Evolutionary conservation across 2,113 vertebrate genomes (phyloP), one percentile per base, ranked within the genome.

Genomic region (Lasiurus borealis): DNA sequence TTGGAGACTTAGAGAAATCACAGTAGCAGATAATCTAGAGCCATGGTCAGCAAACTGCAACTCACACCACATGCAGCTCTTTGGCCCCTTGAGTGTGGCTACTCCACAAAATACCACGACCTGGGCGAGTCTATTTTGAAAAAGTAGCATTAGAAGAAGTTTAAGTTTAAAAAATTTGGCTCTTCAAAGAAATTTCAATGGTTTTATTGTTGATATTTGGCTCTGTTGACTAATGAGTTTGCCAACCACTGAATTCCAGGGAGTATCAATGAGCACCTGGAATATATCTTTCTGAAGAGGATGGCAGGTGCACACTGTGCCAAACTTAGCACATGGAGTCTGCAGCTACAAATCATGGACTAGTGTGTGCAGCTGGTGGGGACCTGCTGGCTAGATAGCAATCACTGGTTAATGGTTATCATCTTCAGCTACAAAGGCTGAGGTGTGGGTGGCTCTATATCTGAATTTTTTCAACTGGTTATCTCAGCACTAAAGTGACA

Each of bases 391-490:
- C 85, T 68, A 48, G 18, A 57, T 0, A 46, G 66, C 85, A 93
- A 62, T 25, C 68, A 73, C 52, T 76, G 68, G 62, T 71, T 90
- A 78, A 83, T 27, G 62, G 46, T 64, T 86, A 57, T 78, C 95
- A 95, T 40, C 84, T 76, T 86, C n/a, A 73, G 64, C 81, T 91
- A 89, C 46, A 93, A 85, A 89, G 54, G 71, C 34, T 82, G 91
- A 93, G 71, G 75, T 75, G 34, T 78, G 62, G 59, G 34, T 78
- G 62, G 59, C 80, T 96, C 77, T 85, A 12, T 48, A 34, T 11
- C 62, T 81, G 71, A 31, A 52, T 91, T 92, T 36, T 77, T 77
- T 76, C 66, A 85, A 14, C 11, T 15, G 27, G 8, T 82, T 95
- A 83, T 77, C 64, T 91, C 57, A 68, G 18, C 62, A 64, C 52